Conservation (phyloP, 2,888 invertebrate genomes). For the Atethmia centrago region DNA sequence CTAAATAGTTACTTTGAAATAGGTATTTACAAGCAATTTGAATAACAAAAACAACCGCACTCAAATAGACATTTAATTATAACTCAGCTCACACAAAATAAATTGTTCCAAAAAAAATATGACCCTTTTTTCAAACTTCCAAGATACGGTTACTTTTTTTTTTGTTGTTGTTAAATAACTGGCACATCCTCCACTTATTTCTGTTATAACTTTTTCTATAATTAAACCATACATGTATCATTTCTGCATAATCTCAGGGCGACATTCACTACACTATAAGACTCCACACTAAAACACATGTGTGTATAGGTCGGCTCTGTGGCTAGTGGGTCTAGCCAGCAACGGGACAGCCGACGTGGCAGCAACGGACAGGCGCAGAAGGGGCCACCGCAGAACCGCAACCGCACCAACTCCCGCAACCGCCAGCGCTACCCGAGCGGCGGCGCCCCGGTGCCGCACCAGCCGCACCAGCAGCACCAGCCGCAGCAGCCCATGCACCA, state of each 20-base stretch:
- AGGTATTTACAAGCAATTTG: neutral
- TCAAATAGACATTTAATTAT: neutral
- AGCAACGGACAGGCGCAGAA: slow-evolving; percentile 75
- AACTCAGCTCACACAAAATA: neutral
- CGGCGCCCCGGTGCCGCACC: slow-evolving; percentile 71
- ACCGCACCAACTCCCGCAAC: slow-evolving; percentile 78
- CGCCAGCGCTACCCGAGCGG: slow-evolving; percentile 80
- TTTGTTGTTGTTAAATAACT: neutral
- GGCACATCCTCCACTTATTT: slow-evolving; percentile 26
- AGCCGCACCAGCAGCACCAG: slow-evolving; percentile 72
- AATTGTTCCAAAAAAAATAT: neutral
- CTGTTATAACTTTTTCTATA: neutral
- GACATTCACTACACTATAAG: neutral
- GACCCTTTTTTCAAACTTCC: neutral
- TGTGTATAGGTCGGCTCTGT: slow-evolving; percentile 76
- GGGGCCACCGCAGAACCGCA: slow-evolving; percentile 71
- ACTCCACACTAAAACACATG: slow-evolving; percentile 7
- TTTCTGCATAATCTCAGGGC: neutral
- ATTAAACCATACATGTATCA: slow-evolving; percentile 2
- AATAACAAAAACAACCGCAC: neutral
- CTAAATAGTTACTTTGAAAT: slow-evolving; percentile 1
- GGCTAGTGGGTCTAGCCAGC: slow-evolving; percentile 80
- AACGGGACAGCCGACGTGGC: slow-evolving; percentile 82
- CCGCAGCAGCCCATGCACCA: slow-evolving; percentile 75
- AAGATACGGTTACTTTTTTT: neutral